Base-by-base conservation (phyloP, 2,113 vertebrate species). In the Tetraodon nigroviridis region DNA sequence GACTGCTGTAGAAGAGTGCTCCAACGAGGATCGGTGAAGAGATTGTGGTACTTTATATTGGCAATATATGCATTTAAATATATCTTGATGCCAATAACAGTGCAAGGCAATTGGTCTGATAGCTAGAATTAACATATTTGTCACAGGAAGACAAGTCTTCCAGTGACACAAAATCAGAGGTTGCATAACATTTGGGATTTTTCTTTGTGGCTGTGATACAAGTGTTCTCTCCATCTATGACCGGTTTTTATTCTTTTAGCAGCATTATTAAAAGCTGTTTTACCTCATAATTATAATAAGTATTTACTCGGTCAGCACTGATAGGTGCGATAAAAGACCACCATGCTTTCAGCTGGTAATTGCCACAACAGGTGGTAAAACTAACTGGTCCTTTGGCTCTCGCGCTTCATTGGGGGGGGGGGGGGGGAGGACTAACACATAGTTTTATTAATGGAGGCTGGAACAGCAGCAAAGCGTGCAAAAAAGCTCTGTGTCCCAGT, bases 311-410 rank as follows among this genome's bases (percentile, higher is more conserved):
- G 44, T 51, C 6, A 51, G 17, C 27, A 46, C 52, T 58, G 60
- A 78, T 14, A 55, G 56, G 46, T 62, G 58, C 62, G 84, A 51
- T 10, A 37, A 37, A 37, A 37, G 32, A 37, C 32, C 32, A 37
- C 32, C 32, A 17, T 46, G 44, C 44, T 46, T 84, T 84, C 45
- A 60, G 76, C 64, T 61, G 67, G 76, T 83, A 85, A 82, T 88
- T 84, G 73, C 69, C 75, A 56, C 81, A 84, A 86, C 86, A 90
- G 86, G 86, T 90, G 90, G 84, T 75, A 73, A 71, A 78, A 73
- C 82, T 75, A 64, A 59, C 62, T 58, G 54, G 27, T 77, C 75
- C 79, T 60, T 59, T 52, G 57, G 73, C 82, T 56, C 61, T 66
- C n/a, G n/a, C 53, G 13, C 51, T 54, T 70, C 65, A 70, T 27